phyloP scores from a whole-genome alignment of 2,113 vertebrate genomes.

The Nicator chloris region DNA sequence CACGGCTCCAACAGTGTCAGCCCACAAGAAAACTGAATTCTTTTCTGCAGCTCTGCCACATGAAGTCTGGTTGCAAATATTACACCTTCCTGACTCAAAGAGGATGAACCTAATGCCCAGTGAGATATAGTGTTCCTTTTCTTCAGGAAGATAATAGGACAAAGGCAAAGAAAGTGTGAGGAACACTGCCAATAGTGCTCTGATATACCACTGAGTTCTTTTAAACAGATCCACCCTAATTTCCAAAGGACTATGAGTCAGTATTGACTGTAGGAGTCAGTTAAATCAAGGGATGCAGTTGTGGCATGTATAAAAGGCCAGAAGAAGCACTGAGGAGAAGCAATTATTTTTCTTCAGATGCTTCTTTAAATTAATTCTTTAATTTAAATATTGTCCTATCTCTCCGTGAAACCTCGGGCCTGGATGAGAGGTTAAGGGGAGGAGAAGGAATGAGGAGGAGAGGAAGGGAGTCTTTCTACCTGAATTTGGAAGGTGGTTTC shows the following conservation, averaged over 20 bases:
- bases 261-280: not conserved
- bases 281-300: not conserved
- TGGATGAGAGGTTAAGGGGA: not conserved
- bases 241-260: not conserved
- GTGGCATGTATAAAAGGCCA: not conserved
- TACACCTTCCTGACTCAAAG: not conserved
- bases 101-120: not conserved
- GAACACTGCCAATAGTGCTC: not conserved
- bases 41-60: not conserved
- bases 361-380: too few species aligned
- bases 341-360: not conserved
- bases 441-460: not conserved
- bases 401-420: fast-evolving
- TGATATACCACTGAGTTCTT: not conserved
- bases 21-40: not conserved
- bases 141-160: not conserved
- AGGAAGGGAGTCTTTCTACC: not conserved
- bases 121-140: not conserved
- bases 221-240: not conserved
- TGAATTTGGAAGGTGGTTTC: not conserved
- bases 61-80: not conserved
- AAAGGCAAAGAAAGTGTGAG: not conserved
- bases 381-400: not conserved
- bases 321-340: not conserved
- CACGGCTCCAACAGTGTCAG: fast-evolving